phyloP scores from a whole-genome alignment of 2,888 invertebrate genomes.

The Tetranychus piercei region DNA sequence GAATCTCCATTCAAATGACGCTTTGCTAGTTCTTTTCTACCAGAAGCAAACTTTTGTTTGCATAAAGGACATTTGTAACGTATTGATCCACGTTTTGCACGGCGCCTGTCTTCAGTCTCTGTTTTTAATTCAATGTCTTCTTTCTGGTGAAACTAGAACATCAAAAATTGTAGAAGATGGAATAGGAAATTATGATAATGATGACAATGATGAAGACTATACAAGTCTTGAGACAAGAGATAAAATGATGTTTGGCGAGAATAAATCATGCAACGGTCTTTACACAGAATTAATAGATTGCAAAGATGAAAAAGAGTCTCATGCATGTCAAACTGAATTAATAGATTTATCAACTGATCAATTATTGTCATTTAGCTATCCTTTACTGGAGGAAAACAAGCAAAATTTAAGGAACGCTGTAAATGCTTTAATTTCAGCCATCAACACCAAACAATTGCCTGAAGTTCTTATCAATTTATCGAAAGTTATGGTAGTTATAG shows the following conservation, averaged over 20 bases:
- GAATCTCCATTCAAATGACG: no score
- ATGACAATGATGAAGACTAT: conserved; percentile 65
- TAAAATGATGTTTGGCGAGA: conserved; percentile 33
- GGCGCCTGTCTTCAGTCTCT: no score
- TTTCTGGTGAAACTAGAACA: conserved; percentile 28
- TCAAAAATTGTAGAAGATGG: conserved; percentile 28
- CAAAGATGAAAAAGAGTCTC: no score
- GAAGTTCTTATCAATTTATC: conserved; percentile 77
- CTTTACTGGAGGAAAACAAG: conserved; percentile 50
- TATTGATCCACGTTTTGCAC: no score
- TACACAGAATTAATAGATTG: no score
- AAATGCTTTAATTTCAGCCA: conserved; percentile 72
- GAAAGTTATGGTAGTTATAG: conserved; percentile 79
- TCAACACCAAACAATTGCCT: conserved; percentile 81
- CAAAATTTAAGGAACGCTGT: conserved; percentile 55
- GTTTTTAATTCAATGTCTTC: no score
- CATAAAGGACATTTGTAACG: no score
- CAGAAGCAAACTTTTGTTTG: no score
- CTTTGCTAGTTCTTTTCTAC: no score
- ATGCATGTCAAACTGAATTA: neutral
- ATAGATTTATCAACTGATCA: conserved; percentile 52
- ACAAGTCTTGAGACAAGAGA: conserved; percentile 60
- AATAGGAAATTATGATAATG: conserved; percentile 40
- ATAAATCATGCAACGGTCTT: no score
- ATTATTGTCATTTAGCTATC: conserved; percentile 65